Conservation (phyloP, 1,140 invertebrate genomes). For the Linepithema humile region DNA sequence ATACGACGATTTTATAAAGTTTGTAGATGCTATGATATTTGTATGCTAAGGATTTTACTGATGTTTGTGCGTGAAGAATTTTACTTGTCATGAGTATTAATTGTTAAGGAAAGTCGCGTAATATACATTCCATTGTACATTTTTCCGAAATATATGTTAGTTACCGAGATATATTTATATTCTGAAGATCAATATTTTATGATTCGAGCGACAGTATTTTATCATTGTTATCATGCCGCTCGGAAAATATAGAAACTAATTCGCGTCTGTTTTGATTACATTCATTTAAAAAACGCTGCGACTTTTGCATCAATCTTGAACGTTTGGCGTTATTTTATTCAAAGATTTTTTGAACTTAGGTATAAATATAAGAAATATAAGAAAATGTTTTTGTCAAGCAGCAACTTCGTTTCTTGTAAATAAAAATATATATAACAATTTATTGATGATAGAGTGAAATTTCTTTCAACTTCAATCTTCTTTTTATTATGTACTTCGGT, state of each 20-base stretch:
- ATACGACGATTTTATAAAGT: neutral
- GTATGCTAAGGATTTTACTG: conserved; percentile 23
- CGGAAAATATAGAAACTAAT: neutral
- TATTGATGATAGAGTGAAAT: too few relatives aligned
- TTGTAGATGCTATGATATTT: conserved; percentile 20
- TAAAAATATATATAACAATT: neutral
- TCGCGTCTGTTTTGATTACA: neutral
- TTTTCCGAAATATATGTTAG: neutral
- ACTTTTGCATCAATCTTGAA: neutral
- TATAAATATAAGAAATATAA: too few relatives aligned
- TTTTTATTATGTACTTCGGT: too few relatives aligned
- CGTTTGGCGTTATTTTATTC: neutral
- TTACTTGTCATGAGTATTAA: conserved; percentile 1
- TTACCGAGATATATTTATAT: conserved; percentile 5
- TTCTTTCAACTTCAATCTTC: too few relatives aligned
- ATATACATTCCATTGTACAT: conserved; percentile 39
- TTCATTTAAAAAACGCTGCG: neutral
- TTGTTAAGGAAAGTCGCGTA: neutral
- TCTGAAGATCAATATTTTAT: too few relatives aligned
- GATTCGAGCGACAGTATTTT: conserved; percentile 3
- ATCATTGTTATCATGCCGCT: conserved; percentile 6
- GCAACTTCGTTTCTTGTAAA: conserved; percentile 35
- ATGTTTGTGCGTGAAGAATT: neutral
- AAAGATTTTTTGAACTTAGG: too few relatives aligned
- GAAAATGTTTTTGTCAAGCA: neutral